Evolutionary conservation across 2,888 invertebrate genomes (phyloP).

Genomic region (Parnassius apollo): DNA sequence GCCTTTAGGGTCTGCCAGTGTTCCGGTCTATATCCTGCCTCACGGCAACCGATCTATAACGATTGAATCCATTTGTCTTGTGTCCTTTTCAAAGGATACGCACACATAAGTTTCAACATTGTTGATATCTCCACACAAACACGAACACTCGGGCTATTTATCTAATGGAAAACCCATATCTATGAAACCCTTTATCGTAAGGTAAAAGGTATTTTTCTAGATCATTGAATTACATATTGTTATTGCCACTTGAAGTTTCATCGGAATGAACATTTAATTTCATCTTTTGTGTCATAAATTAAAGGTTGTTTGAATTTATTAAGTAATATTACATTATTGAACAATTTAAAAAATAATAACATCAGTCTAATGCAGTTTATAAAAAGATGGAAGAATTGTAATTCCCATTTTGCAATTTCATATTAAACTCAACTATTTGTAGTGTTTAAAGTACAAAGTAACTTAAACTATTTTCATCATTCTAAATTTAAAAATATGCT

Average conservation of each 20-base stretch:
- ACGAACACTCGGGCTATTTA: constrained; percentile 31
- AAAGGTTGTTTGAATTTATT: too few relatives aligned
- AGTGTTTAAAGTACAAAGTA: not conserved
- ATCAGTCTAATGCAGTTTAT: too few relatives aligned
- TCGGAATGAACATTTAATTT: constrained; percentile 18
- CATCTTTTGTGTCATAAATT: not conserved
- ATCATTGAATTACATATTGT: constrained; percentile 20
- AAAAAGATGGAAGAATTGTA: too few relatives aligned
- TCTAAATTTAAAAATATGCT: too few relatives aligned
- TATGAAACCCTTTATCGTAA: constrained; percentile 23
- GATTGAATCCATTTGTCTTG: constrained; percentile 64
- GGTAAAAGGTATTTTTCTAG: constrained; percentile 24
- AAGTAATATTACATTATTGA: too few relatives aligned
- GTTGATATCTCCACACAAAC: constrained; percentile 6
- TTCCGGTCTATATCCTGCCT: constrained; percentile 57
- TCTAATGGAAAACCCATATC: constrained; percentile 19
- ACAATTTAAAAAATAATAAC: too few relatives aligned
- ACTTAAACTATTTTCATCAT: too few relatives aligned
- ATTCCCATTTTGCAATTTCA: not conserved
- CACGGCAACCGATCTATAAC: constrained; percentile 56
- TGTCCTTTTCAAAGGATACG: constrained; percentile 27
- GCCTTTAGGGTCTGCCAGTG: constrained; percentile 32
- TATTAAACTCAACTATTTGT: not conserved
- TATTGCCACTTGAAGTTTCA: constrained; percentile 24
- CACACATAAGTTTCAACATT: constrained; percentile 30